Evolutionary conservation across 1,140 invertebrate genomes (phyloP).

Genomic region (Drosophila persimilis): DNA sequence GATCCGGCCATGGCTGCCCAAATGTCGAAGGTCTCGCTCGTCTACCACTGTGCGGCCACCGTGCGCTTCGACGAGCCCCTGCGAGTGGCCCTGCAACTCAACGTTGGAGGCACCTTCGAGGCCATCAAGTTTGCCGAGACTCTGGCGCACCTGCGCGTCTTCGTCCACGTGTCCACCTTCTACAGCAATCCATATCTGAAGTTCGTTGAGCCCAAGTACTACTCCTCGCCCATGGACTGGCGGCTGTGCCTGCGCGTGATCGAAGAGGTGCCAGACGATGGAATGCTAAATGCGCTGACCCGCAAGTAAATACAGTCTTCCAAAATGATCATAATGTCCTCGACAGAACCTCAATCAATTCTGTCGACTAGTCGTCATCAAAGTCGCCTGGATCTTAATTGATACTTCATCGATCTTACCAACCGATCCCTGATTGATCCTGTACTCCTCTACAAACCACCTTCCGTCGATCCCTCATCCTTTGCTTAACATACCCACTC

Average conservation of each 20-base stretch:
- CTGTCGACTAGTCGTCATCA: too few species aligned
- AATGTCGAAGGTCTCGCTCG: constrained; percentile 88
- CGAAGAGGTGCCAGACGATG: constrained; percentile 52
- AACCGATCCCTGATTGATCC: too few species aligned
- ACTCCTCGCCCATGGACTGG: constrained; percentile 78
- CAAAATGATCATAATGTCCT: too few species aligned
- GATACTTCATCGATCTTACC: too few species aligned
- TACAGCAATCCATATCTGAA: constrained; percentile 91
- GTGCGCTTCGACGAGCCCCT: constrained; percentile 90
- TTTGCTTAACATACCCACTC: too few species aligned
- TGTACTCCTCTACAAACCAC: too few species aligned
- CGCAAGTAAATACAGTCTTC: constrained; percentile 53
- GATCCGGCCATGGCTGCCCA: constrained; percentile 18
- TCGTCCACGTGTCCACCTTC: constrained; percentile 88
- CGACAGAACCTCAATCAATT: too few species aligned
- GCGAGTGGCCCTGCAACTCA: constrained; percentile 86
- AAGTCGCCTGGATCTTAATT: too few species aligned
- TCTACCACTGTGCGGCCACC: constrained; percentile 97
- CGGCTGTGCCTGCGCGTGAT: constrained; percentile 60
- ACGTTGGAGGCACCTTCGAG: constrained; percentile 87
- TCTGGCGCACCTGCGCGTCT: constrained; percentile 87
- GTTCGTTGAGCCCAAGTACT: constrained; percentile 86
- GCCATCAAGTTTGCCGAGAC: constrained; percentile 86
- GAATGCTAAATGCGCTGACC: constrained; percentile 55
- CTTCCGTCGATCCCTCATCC: too few species aligned